phyloP scores from a whole-genome alignment of 2,113 vertebrate genomes.

The Xiphorhynchus elegans region DNA sequence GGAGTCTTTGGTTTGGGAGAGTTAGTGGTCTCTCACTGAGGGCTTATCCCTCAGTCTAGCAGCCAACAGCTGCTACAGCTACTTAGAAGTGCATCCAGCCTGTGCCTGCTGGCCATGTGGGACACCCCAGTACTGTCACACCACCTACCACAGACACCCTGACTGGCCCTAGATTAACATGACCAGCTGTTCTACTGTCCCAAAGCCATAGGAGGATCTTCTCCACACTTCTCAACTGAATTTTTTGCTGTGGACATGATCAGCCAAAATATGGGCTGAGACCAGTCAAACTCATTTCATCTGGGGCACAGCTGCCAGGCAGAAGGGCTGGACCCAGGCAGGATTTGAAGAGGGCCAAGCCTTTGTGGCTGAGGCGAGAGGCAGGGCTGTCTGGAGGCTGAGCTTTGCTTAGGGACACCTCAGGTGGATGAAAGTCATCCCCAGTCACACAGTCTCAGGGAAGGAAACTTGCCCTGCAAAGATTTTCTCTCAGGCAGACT shows the following conservation, averaged over 20 bases:
- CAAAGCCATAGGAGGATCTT: neutral
- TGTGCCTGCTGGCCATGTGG: neutral
- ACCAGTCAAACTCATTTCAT: neutral
- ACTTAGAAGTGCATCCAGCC: neutral
- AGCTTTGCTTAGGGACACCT: neutral
- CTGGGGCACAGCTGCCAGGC: neutral
- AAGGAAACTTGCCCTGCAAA: neutral
- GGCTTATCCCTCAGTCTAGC: neutral
- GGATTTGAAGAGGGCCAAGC: neutral
- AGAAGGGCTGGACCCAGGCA: neutral
- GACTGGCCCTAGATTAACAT: neutral
- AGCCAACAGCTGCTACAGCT: neutral
- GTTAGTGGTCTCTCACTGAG: neutral
- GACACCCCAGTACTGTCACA: neutral
- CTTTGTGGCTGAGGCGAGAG: accelerated
- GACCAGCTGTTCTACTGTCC: neutral
- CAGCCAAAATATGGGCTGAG: neutral
- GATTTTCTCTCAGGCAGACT: neutral
- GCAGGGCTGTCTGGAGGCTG: neutral
- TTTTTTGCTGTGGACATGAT: neutral
- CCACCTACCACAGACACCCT: neutral
- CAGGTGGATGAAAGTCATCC: neutral
- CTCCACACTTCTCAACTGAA: neutral
- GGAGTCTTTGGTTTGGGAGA: neutral
- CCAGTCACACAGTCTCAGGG: accelerated